phyloP scores from a whole-genome alignment of 2,888 invertebrate species.

The Alloscopus bannaensis region DNA sequence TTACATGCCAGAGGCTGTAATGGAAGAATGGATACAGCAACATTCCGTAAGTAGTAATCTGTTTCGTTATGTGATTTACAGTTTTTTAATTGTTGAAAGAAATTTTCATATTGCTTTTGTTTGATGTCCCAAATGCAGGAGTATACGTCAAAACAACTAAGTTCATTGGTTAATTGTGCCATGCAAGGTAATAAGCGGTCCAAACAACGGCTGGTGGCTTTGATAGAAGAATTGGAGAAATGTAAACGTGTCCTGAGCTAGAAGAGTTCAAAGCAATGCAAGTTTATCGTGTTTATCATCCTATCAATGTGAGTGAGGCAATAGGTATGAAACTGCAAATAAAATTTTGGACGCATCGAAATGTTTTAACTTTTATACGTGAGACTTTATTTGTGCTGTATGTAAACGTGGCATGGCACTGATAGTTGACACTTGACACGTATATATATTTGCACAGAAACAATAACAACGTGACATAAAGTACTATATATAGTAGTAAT shows the following conservation, averaged over 20 bases:
- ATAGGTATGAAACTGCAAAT: no score
- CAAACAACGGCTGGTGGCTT: constrained; percentile 84
- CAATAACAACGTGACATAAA: constrained; percentile 25
- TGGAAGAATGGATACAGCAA: constrained; percentile 92
- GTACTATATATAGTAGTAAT: constrained; percentile 11
- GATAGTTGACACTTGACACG: constrained; percentile 64
- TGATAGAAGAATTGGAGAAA: constrained; percentile 82
- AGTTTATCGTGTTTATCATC: no score
- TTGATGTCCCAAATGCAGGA: constrained; percentile 79
- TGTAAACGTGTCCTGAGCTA: constrained; percentile 50
- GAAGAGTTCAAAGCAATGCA: background rate
- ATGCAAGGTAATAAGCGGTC: constrained; percentile 92
- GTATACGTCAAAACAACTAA: constrained; percentile 91
- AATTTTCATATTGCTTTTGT: background rate
- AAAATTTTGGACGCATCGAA: constrained; percentile 1
- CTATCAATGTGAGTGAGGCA: no score
- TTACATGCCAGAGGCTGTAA: constrained; percentile 90
- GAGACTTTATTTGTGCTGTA: constrained; percentile 37
- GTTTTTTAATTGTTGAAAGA: background rate
- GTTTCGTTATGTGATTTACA: background rate
- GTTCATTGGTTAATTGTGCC: constrained; percentile 88
- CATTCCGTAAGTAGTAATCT: constrained; percentile 80
- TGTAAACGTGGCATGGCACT: constrained; percentile 70
- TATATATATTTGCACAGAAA: constrained; percentile 40
- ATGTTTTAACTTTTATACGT: background rate